Conservation (phyloP, 2,888 invertebrate species). For the Baccha elongata region DNA sequence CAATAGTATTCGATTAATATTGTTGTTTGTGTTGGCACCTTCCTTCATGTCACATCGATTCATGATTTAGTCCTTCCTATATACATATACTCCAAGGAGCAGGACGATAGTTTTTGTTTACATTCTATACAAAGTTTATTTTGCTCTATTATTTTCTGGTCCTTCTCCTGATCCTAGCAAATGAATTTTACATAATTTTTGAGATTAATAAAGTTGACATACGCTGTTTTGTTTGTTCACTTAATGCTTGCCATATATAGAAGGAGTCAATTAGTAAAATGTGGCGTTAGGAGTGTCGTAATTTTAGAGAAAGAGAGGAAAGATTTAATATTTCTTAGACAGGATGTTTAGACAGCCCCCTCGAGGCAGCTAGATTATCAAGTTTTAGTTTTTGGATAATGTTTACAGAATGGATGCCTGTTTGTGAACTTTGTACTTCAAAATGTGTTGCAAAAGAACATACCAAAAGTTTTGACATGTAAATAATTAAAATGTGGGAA, state of each 20-base stretch:
- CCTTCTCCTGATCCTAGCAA: constrained; percentile 7
- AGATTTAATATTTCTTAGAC: constrained; percentile 31
- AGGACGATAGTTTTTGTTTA: constrained; percentile 1
- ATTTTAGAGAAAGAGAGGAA: background rate
- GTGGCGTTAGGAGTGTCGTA: constrained; percentile 11
- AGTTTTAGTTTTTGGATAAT: constrained; percentile 28
- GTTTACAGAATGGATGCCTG: constrained; percentile 19
- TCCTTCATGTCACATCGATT: constrained; percentile 66
- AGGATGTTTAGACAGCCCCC: constrained; percentile 28
- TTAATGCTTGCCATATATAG: constrained; percentile 47
- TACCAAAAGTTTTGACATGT: constrained; percentile 21
- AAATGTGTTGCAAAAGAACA: constrained; percentile 20
- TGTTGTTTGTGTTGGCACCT: constrained; percentile 55
- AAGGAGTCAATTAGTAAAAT: constrained; percentile 68
- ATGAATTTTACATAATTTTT: constrained; percentile 68
- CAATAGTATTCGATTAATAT: constrained; percentile 19
- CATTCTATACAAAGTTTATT: background rate
- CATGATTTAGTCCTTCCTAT: constrained; percentile 45
- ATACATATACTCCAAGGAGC: background rate
- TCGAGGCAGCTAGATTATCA: constrained; percentile 22
- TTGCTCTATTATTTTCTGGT: constrained; percentile 12
- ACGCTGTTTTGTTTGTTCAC: constrained; percentile 40
- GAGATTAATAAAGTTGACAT: constrained; percentile 66
- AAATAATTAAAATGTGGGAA: constrained; percentile 29
- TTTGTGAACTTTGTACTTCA: constrained; percentile 23